These are phyloP conservation scores for Pseudomyrmex flavicornis DNA, from an alignment of 1,140 invertebrate species.

Conservation along the genomic window DNA sequence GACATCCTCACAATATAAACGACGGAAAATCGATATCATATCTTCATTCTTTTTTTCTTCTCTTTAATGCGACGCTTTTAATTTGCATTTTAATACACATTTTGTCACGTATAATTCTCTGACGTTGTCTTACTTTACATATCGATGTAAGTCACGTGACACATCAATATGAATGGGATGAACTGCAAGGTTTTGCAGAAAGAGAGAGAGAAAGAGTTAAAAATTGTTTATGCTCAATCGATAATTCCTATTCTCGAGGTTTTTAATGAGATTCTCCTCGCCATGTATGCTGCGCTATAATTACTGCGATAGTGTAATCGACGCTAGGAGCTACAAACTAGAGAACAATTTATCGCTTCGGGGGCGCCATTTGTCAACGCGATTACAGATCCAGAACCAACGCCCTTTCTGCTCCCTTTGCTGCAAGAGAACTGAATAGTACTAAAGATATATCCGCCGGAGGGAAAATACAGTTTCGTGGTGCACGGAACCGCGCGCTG, in stretches of 20 bases:
- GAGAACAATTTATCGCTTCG: conserved; percentile 62
- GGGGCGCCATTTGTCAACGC: conserved; percentile 59
- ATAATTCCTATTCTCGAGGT: conserved; percentile 14
- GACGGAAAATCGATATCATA: too few relatives aligned
- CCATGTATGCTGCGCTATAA: conserved; percentile 32
- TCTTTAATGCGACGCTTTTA: too few relatives aligned
- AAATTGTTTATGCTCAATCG: background rate
- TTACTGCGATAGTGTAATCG: conserved; percentile 55
- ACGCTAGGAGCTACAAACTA: conserved; percentile 58
- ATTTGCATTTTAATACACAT: background rate
- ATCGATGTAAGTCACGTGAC: background rate
- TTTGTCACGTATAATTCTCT: background rate
- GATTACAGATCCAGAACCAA: conserved; percentile 61
- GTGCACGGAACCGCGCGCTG: conserved; percentile 50
- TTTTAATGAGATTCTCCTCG: conserved; percentile 45
- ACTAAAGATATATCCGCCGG: conserved; percentile 59
- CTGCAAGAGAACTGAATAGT: conserved; percentile 52
- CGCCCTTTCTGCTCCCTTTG: conserved; percentile 60
- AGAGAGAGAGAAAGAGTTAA: background rate
- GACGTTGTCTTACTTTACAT: background rate
- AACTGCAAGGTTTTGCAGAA: background rate
- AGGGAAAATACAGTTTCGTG: conserved; percentile 62
- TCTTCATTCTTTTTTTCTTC: too few relatives aligned
- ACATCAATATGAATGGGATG: background rate
- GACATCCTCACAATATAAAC: too few relatives aligned